Evolutionary conservation across 1,140 invertebrate species (phyloP).

Genomic region (Aphelenchoides besseyi): DNA sequence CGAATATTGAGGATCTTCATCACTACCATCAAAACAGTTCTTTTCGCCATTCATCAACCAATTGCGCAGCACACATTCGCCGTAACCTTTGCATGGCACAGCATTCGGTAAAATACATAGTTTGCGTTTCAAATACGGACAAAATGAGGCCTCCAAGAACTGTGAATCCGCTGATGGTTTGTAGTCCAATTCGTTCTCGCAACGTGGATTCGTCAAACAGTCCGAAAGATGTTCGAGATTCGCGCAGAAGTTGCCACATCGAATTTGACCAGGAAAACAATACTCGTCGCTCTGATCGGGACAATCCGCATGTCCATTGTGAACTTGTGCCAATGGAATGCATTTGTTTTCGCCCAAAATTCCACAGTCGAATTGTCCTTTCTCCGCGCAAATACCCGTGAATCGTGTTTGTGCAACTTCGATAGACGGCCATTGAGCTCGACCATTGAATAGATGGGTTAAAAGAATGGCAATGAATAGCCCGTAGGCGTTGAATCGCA

Average conservation of each 20-base stretch:
- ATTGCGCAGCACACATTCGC: slow-evolving; percentile 40
- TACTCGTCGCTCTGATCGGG: slow-evolving; percentile 57
- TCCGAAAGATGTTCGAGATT: slow-evolving; percentile 33
- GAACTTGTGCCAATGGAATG: slow-evolving; percentile 45
- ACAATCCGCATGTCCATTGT: slow-evolving; percentile 54
- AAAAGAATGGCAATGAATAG: not conserved
- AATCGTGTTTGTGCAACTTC: slow-evolving; percentile 34
- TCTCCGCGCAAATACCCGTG: slow-evolving; percentile 28
- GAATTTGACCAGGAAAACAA: slow-evolving; percentile 46
- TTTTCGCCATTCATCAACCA: slow-evolving; percentile 40
- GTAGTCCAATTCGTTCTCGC: slow-evolving; percentile 23
- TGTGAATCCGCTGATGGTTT: not conserved
- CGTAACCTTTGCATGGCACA: slow-evolving; percentile 39
- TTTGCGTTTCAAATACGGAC: slow-evolving; percentile 30
- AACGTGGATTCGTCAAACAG: slow-evolving; percentile 33
- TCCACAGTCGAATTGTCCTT: slow-evolving; percentile 35
- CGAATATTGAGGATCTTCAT: slow-evolving; percentile 33
- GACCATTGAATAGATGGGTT: slow-evolving; percentile 16
- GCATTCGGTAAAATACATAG: slow-evolving; percentile 34
- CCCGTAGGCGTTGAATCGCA: not conserved
- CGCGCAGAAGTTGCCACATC: slow-evolving; percentile 39
- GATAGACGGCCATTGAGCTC: slow-evolving; percentile 20
- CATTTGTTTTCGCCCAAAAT: slow-evolving; percentile 36
- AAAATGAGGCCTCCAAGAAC: slow-evolving; percentile 25
- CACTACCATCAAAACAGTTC: slow-evolving; percentile 39